Evolutionary conservation across 2,797 vertebrate genomes (phyloP).

Genomic region (Orientallactaga sibirica): DNA sequence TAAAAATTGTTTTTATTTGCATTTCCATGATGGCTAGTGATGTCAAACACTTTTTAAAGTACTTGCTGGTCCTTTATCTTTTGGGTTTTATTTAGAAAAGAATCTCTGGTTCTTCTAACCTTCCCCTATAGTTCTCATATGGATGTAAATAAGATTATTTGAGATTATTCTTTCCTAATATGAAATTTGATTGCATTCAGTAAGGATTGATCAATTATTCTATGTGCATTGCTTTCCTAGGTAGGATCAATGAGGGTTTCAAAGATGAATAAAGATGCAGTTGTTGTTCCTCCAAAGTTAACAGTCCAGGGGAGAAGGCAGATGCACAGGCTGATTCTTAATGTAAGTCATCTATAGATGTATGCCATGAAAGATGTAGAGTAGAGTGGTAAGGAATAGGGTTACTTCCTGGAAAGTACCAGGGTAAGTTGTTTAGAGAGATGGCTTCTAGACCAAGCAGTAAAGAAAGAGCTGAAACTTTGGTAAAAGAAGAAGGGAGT

Average conservation of each 20-base stretch:
- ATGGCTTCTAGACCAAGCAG: background rate
- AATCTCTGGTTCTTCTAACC: background rate
- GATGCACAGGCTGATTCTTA: background rate
- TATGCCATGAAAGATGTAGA: background rate
- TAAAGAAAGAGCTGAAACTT: background rate
- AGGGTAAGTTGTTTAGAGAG: background rate
- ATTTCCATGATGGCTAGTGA: no score
- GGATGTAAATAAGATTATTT: background rate
- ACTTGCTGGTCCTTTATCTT: background rate
- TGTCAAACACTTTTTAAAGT: no score
- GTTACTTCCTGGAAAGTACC: background rate
- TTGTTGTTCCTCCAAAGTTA: background rate
- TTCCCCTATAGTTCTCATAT: constrained; percentile 32
- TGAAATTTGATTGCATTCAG: constrained; percentile 26
- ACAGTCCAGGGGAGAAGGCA: background rate
- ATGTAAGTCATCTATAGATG: background rate
- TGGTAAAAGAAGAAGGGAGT: background rate
- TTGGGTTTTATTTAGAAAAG: constrained; percentile 4
- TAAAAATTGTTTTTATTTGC: no score
- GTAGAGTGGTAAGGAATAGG: background rate
- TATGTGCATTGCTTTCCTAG: background rate
- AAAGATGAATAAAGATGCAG: background rate
- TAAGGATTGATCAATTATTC: constrained; percentile 37
- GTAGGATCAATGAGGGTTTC: background rate
- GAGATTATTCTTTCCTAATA: constrained; percentile 31